phyloP scores from a whole-genome alignment of 2,888 invertebrate genomes.

The Pimpla rufipes region DNA sequence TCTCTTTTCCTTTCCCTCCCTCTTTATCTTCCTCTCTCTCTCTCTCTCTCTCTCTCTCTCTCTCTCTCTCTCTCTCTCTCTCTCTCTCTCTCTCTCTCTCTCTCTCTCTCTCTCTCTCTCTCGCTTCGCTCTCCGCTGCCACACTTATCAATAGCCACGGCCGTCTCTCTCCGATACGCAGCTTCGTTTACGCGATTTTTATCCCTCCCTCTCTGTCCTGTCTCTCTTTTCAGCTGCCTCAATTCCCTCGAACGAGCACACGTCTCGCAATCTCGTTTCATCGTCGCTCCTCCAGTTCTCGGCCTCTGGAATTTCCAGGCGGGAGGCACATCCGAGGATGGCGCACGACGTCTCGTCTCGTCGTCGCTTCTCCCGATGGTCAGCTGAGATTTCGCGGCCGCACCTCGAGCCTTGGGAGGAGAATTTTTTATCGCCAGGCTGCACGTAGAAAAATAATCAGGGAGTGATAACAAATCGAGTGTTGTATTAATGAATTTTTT shows the following conservation, averaged over 20 bases:
- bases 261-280: not conserved
- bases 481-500: too few relatives aligned
- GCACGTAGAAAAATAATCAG: too few relatives aligned
- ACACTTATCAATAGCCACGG: too few relatives aligned
- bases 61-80: conserved; percentile 3
- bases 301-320: not conserved
- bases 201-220: not conserved
- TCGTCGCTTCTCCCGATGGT: not conserved
- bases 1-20: not conserved
- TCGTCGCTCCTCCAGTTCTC: not conserved
- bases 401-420: too few relatives aligned
- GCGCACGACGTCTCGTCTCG: not conserved
- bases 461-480: too few relatives aligned
- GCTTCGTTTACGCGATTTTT: not conserved
- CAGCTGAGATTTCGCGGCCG: too few relatives aligned
- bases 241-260: not conserved
- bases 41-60: not conserved
- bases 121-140: too few relatives aligned
- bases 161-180: not conserved
- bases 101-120: too few relatives aligned
- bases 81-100: not conserved
- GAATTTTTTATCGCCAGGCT: too few relatives aligned
- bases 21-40: not conserved
- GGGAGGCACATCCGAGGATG: not conserved
- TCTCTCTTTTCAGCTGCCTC: conserved; percentile 12